Percentiles rank a stretch among this genome's conserved stretches.
These are phyloP conservation scores for Dasyprocta punctata DNA, from an alignment of 2,113 vertebrate species.

Conservation along the genomic window DNA sequence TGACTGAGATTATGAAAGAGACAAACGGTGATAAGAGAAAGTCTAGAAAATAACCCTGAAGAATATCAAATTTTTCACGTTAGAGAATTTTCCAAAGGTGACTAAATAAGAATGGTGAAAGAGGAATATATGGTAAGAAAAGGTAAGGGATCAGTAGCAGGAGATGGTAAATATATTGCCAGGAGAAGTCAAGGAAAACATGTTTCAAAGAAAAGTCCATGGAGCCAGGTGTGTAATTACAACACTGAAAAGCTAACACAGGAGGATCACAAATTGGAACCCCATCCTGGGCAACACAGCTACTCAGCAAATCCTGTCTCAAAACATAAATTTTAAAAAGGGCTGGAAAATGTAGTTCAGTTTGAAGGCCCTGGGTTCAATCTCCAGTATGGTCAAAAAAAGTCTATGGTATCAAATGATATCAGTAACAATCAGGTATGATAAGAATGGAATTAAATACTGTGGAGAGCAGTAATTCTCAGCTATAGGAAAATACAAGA, in stretches of 20 bases:
- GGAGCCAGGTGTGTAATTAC: background rate
- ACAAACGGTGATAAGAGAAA: background rate
- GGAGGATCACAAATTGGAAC: background rate
- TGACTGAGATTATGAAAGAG: background rate
- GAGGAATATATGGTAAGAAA: background rate
- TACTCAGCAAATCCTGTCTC: background rate
- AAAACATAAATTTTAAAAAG: background rate
- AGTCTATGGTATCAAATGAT: background rate
- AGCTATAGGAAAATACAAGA: background rate
- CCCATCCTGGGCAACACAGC: background rate
- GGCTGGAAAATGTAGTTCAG: background rate
- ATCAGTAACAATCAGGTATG: background rate
- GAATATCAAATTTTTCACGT: background rate
- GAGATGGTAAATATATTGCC: background rate
- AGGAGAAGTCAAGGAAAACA: background rate
- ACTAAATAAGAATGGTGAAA: background rate
- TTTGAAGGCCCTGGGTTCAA: background rate
- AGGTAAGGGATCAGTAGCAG: background rate
- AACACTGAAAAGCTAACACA: background rate
- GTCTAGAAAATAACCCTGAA: background rate
- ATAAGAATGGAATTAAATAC: background rate
- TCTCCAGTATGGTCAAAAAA: background rate
- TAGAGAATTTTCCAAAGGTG: background rate
- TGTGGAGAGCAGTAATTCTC: background rate
- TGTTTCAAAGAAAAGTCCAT: background rate